Conservation (phyloP, 37 sponge, comb jelly and placozoan genomes). For the Sycon ciliatum region DNA sequence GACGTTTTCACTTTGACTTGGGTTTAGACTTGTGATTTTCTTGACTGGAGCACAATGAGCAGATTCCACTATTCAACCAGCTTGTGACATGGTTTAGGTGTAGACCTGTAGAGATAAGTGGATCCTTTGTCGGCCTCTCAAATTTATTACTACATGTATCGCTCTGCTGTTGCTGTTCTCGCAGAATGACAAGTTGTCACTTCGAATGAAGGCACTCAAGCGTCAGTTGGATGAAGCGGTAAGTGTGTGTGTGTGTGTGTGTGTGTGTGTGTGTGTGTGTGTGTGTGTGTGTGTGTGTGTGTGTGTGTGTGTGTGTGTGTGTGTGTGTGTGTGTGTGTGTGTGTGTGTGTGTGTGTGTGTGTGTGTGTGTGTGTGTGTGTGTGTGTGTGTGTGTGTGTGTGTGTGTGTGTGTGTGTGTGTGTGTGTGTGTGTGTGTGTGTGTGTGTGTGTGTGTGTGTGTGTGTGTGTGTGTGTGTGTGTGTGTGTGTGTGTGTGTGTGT, state of each 20-base stretch:
- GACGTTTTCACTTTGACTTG: no score
- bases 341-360: slow-evolving; percentile 5
- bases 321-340: slow-evolving; percentile 1
- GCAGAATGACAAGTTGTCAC: no score
- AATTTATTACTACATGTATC: no score
- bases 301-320: neutral
- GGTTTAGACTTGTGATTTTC: no score
- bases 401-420: slow-evolving; percentile 5
- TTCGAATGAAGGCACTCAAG: no score
- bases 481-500: slow-evolving; percentile 5
- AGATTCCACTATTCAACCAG: no score
- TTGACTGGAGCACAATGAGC: no score
- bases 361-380: neutral
- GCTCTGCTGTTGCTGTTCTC: no score
- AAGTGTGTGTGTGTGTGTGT: slow-evolving; percentile 5
- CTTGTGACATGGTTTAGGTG: no score
- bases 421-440: neutral
- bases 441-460: slow-evolving; percentile 5
- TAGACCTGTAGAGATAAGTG: no score
- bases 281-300: slow-evolving; percentile 5
- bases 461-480: neutral
- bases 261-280: slow-evolving; percentile 13
- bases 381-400: slow-evolving; percentile 5
- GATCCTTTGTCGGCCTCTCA: no score
- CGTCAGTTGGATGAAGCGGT: neutral